These are phyloP conservation scores for Andrena flavipes DNA, from an alignment of 2,888 invertebrate species.

Conservation along the genomic window DNA sequence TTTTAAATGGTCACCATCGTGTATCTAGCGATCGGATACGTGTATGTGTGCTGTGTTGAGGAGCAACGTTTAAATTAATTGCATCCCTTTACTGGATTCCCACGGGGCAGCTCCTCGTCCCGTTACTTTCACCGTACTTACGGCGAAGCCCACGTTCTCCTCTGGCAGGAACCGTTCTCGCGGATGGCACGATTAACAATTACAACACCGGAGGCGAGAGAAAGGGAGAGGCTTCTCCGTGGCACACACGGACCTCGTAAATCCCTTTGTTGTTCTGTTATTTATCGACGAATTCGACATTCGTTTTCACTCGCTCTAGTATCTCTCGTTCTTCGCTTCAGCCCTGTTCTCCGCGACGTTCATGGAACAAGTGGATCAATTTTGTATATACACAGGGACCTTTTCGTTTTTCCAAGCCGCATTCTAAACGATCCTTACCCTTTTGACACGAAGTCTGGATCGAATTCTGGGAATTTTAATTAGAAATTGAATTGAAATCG, in stretches of 20 bases:
- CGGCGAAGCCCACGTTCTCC: slow-evolving; percentile 13
- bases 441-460: too few relatives aligned
- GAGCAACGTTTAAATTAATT: slow-evolving; percentile 15
- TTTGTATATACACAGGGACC: neutral
- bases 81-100: slow-evolving; percentile 30
- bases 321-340: neutral
- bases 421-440: too few relatives aligned
- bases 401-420: neutral
- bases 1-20: neutral
- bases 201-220: slow-evolving; percentile 26
- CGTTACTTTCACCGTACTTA: slow-evolving; percentile 52
- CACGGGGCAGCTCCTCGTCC: slow-evolving; percentile 32
- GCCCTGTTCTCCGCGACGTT: neutral
- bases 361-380: neutral
- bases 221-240: slow-evolving; percentile 44
- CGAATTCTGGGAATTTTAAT: too few relatives aligned
- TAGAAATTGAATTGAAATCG: neutral
- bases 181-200: slow-evolving; percentile 48
- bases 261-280: slow-evolving; percentile 30
- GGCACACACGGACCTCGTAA: slow-evolving; percentile 29
- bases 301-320: slow-evolving; percentile 28
- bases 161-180: slow-evolving; percentile 24
- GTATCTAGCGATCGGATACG: neutral
- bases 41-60: neutral
- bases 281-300: slow-evolving; percentile 25